A percentile compares a stretch with the other conserved stretches of the same genome.
Evolutionary conservation across 2,888 invertebrate species (phyloP).

Genomic region (Drosophila merina): DNA sequence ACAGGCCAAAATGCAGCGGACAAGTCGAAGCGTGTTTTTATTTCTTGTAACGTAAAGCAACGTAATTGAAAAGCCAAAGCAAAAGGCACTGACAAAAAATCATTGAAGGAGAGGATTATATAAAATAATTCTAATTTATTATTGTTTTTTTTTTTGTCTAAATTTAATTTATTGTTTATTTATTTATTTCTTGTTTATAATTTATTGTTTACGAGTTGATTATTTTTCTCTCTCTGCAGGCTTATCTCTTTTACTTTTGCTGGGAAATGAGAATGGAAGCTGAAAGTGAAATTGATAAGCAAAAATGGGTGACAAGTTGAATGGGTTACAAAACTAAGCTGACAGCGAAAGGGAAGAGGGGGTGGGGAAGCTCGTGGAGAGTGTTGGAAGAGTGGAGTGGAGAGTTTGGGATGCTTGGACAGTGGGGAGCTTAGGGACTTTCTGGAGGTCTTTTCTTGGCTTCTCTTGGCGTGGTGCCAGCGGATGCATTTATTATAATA

Average conservation of each 20-base stretch:
- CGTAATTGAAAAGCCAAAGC: conserved; percentile 22
- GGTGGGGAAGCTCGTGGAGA: too few relatives aligned
- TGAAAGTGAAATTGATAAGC: conserved; percentile 44
- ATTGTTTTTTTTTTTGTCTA: too few relatives aligned
- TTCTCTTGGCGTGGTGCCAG: too few relatives aligned
- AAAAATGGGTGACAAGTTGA: conserved; percentile 47
- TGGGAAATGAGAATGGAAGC: conserved; percentile 21
- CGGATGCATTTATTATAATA: too few relatives aligned
- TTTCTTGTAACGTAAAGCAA: conserved; percentile 4
- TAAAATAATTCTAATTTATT: not conserved
- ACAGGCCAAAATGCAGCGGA: conserved; percentile 15
- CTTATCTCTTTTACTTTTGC: conserved; percentile 14
- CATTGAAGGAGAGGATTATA: not conserved
- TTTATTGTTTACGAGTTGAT: too few relatives aligned
- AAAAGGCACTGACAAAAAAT: not conserved
- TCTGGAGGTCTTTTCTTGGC: too few relatives aligned
- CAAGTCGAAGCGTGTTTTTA: conserved; percentile 11
- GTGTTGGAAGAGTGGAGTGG: too few relatives aligned
- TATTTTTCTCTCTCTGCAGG: not conserved
- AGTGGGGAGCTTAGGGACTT: too few relatives aligned
- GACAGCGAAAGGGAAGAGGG: not conserved
- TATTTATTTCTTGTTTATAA: too few relatives aligned
- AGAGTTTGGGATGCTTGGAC: too few relatives aligned
- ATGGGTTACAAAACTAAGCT: conserved; percentile 35
- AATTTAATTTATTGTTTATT: too few relatives aligned